phyloP scores from a whole-genome alignment of 2,797 vertebrate genomes.

The Anomalospiza imberbis region DNA sequence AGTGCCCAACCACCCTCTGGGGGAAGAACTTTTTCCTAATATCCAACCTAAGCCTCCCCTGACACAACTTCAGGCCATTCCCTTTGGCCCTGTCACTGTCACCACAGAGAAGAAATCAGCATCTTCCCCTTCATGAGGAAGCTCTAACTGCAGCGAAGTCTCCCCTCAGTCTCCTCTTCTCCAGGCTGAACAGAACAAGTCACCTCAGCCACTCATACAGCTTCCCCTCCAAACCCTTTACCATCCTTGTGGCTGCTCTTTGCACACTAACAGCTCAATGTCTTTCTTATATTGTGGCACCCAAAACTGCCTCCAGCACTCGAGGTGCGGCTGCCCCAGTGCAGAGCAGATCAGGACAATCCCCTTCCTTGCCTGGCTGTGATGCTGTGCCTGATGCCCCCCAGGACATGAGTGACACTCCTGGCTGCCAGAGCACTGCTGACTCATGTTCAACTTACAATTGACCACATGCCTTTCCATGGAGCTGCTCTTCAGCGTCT shows the following conservation, averaged over 20 bases:
- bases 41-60: neutral
- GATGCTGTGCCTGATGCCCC: neutral
- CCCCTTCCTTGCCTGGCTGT: accelerated
- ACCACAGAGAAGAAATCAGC: neutral
- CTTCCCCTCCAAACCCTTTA: too few species aligned
- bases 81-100: accelerated
- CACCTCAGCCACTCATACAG: neutral
- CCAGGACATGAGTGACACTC: accelerated
- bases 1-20: neutral
- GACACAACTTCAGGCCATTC: neutral
- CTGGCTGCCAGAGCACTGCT: neutral
- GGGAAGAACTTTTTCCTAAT: too few species aligned
- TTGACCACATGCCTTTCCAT: accelerated
- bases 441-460: accelerated
- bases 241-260: accelerated
- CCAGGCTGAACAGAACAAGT: neutral
- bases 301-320: neutral
- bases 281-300: neutral
- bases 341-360: neutral
- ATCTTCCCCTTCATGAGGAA: neutral
- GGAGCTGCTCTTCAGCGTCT: neutral
- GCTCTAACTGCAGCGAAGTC: neutral
- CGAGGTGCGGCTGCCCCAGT: accelerated
- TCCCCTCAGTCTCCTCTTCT: neutral
- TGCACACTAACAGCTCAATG: neutral